These are phyloP conservation scores for Stomorhina lunata DNA, from an alignment of 2,888 invertebrate genomes.

Conservation along the genomic window DNA sequence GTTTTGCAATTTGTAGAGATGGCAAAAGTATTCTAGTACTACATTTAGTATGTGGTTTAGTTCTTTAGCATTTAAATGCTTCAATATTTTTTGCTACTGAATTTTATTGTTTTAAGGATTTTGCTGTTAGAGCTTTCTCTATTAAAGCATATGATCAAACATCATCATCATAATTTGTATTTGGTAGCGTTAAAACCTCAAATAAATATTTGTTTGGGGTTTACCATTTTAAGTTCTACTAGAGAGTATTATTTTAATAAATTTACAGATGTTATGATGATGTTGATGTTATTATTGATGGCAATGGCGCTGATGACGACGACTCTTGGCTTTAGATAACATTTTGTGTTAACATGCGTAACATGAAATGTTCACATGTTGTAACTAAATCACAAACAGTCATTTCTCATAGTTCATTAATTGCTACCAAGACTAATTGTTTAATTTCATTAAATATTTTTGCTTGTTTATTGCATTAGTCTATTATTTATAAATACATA, in stretches of 20 bases:
- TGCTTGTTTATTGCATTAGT: not conserved
- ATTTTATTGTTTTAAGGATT: conserved; percentile 58
- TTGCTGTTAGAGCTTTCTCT: conserved; percentile 17
- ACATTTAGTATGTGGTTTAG: conserved; percentile 6
- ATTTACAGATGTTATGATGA: conserved; percentile 37
- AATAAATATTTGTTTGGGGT: conserved; percentile 28
- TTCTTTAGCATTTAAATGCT: conserved; percentile 28
- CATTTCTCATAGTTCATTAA: conserved; percentile 32
- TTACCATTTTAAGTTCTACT: not conserved
- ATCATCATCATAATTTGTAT: conserved; percentile 42
- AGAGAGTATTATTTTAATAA: conserved; percentile 37
- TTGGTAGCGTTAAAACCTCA: conserved; percentile 41
- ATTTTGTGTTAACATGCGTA: not conserved
- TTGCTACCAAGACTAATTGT: conserved; percentile 26
- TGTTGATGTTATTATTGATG: not conserved
- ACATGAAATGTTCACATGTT: not conserved
- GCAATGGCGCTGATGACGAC: not conserved
- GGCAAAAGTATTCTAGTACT: not conserved
- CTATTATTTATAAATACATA: too few species aligned
- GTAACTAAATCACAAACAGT: not conserved
- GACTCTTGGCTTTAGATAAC: conserved; percentile 16
- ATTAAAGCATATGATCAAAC: conserved; percentile 62
- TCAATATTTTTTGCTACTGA: conserved; percentile 42
- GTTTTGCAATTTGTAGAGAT: not conserved
- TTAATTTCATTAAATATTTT: conserved; percentile 55